phyloP scores from a whole-genome alignment of 2,888 invertebrate species.

The Osmoderma eremita region DNA sequence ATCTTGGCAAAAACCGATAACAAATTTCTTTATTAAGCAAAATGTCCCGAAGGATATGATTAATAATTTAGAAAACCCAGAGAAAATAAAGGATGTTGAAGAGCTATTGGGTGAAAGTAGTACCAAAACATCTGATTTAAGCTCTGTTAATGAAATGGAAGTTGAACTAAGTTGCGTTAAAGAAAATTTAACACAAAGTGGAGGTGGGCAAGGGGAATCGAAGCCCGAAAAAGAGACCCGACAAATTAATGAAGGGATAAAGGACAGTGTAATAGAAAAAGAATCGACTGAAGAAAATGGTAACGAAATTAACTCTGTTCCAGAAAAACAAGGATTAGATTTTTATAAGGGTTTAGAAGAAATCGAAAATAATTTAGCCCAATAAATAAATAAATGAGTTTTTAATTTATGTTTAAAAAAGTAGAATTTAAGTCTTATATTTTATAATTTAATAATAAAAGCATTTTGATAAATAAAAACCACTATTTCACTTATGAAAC shows the following conservation, averaged over 20 bases:
- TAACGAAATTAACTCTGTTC: background rate
- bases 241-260: background rate
- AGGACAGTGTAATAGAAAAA: slow-evolving; percentile 1
- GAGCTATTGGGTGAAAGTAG: background rate
- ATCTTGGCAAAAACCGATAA: slow-evolving; percentile 36
- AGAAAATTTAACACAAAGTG: too few relatives aligned
- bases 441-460: background rate
- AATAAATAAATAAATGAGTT: background rate
- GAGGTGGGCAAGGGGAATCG: background rate
- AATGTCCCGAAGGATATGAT: background rate
- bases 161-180: background rate
- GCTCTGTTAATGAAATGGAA: background rate
- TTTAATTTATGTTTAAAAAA: background rate
- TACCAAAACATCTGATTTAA: background rate
- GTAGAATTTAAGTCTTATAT: background rate
- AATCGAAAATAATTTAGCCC: slow-evolving; percentile 14
- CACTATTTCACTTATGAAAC: slow-evolving; percentile 45
- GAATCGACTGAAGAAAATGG: background rate
- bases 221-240: too few relatives aligned
- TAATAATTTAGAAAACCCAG: background rate
- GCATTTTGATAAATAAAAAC: slow-evolving; percentile 9
- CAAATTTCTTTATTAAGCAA: slow-evolving; percentile 24
- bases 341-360: slow-evolving; percentile 24
- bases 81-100: background rate
- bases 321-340: slow-evolving; percentile 5